phyloP scores from a whole-genome alignment of 2,113 vertebrate genomes.

The Scortum barcoo region DNA sequence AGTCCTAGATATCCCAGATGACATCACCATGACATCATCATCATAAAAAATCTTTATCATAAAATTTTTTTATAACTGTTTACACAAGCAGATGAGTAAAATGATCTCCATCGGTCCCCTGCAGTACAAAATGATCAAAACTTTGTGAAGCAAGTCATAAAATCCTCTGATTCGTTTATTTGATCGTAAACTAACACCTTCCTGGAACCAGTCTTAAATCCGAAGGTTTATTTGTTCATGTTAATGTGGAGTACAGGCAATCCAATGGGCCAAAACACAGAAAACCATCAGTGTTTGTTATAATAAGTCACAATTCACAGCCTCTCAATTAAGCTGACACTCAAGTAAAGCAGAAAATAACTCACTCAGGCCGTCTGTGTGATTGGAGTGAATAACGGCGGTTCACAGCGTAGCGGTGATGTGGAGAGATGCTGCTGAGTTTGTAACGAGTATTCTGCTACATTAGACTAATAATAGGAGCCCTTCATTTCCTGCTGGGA shows the following conservation, averaged over 20 bases:
- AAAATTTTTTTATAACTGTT: no score
- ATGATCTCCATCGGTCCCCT: no score
- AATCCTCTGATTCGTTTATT: no score
- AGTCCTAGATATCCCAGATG: no score
- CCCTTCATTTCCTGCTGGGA: constrained; percentile 34
- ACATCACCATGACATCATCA: no score
- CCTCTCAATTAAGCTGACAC: not conserved
- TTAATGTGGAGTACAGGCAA: not conserved
- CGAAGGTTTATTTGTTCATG: no score
- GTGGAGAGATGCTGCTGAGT: not conserved
- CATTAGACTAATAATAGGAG: constrained; percentile 34
- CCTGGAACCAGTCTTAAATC: not conserved
- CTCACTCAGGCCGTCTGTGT: not conserved
- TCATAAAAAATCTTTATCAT: no score
- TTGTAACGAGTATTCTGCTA: constrained; percentile 9
- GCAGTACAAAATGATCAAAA: no score
- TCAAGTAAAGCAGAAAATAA: constrained; percentile 22
- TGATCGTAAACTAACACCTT: not conserved
- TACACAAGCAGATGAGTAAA: no score
- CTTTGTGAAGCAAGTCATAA: no score
- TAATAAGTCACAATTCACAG: not conserved
- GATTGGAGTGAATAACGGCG: not conserved
- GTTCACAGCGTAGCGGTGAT: not conserved
- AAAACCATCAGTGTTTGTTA: not conserved
- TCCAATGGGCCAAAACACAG: not conserved